Percentiles rank a stretch among this genome's conserved stretches.
Conservation (phyloP, 2,797 vertebrate species). For the Sphenopsis melanotis region DNA sequence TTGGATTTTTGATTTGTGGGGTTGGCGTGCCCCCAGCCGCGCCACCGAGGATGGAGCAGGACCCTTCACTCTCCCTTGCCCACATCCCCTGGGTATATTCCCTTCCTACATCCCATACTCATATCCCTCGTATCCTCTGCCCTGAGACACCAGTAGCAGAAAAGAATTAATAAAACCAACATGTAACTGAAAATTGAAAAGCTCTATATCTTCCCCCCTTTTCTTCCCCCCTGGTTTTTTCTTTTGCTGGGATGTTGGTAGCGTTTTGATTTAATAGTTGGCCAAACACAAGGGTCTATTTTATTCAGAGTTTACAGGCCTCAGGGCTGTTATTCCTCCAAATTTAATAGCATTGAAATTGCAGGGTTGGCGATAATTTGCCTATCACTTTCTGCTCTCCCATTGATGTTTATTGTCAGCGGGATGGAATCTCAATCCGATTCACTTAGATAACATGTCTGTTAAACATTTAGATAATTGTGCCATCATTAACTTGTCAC, state of each 20-base stretch:
- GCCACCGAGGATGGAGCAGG: rapidly evolving
- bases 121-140: rapidly evolving
- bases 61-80: background rate
- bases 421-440: slow-evolving; percentile 93
- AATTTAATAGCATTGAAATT: slow-evolving; percentile 85
- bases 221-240: background rate
- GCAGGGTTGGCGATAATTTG: slow-evolving; percentile 84
- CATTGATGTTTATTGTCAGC: slow-evolving; percentile 88
- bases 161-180: slow-evolving; percentile 60
- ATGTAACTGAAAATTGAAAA: slow-evolving; percentile 71
- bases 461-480: slow-evolving; percentile 99
- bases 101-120: background rate
- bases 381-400: slow-evolving; percentile 80
- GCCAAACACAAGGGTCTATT: slow-evolving; percentile 84
- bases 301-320: slow-evolving; percentile 83
- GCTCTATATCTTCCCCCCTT: slow-evolving; percentile 54
- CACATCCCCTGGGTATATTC: background rate
- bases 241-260: slow-evolving; percentile 73
- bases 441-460: slow-evolving; percentile 90
- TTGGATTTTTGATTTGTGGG: background rate
- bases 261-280: slow-evolving; percentile 84
- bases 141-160: background rate
- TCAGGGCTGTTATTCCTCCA: slow-evolving; percentile 84
- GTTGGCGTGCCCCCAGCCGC: background rate
- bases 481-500: slow-evolving; percentile 98